These are phyloP conservation scores for Petrocephalus microphthalmus DNA, from an alignment of 2,113 vertebrate species.

Conservation along the genomic window DNA sequence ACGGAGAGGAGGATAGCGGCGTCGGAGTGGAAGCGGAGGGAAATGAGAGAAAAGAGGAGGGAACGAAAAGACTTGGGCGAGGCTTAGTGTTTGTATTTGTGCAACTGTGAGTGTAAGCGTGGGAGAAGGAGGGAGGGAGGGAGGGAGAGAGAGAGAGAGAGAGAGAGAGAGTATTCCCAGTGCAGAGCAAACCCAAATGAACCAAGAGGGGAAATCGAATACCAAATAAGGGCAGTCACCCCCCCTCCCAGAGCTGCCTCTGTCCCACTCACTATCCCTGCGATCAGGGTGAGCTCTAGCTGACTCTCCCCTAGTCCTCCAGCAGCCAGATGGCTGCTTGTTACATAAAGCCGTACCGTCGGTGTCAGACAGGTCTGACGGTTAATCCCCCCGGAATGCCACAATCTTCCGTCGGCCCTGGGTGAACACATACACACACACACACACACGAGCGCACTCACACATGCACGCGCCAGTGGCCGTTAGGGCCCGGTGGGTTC, in stretches of 20 bases:
- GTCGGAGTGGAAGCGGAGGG: not conserved
- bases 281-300: conserved; percentile 29
- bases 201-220: not conserved
- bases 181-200: not conserved
- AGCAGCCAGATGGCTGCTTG: conserved; percentile 48
- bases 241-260: not conserved
- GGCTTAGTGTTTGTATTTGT: not conserved
- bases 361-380: conserved; percentile 25
- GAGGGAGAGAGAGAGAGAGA: not conserved
- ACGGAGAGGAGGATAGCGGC: not conserved
- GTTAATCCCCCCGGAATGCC: conserved; percentile 42
- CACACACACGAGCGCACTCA: too few relatives aligned
- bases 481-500: not conserved
- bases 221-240: not conserved
- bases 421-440: not conserved
- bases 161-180: not conserved
- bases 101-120: conserved; percentile 1
- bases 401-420: conserved; percentile 13
- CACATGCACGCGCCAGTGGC: not conserved
- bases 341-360: conserved; percentile 42
- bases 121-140: not conserved
- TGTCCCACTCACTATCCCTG: not conserved
- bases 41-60: not conserved
- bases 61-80: not conserved
- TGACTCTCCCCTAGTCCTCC: conserved; percentile 39